Conservation (phyloP, 2,113 vertebrate genomes). For the Proterorhinus semilunaris region DNA sequence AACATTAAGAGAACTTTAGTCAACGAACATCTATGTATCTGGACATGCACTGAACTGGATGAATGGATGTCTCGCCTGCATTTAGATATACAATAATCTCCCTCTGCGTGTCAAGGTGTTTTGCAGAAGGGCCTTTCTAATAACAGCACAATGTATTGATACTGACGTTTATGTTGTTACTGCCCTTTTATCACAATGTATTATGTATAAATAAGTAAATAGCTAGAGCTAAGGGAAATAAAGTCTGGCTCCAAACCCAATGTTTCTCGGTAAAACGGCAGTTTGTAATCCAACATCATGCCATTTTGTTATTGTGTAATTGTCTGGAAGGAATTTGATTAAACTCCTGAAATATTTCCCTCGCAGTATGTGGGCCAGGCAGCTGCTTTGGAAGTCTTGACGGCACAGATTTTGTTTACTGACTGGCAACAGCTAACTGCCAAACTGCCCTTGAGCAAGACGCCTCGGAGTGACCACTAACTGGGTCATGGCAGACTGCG, state of each 20-base stretch:
- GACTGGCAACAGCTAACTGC: constrained; percentile 32
- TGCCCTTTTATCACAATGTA: too few species aligned
- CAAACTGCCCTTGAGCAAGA: constrained; percentile 45
- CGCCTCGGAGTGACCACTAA: constrained; percentile 33
- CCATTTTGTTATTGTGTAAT: background rate
- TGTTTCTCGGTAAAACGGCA: background rate
- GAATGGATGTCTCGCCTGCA: too few species aligned
- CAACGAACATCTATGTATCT: too few species aligned
- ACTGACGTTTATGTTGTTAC: too few species aligned
- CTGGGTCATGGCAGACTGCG: constrained; percentile 32
- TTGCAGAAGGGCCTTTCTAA: too few species aligned
- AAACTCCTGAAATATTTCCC: background rate
- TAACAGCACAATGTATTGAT: too few species aligned
- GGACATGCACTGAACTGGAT: too few species aligned
- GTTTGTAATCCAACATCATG: background rate
- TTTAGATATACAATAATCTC: too few species aligned
- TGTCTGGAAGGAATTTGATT: background rate
- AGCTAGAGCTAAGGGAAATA: background rate
- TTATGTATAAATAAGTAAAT: background rate
- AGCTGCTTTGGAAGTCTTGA: constrained; percentile 25
- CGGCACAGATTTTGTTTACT: constrained; percentile 22
- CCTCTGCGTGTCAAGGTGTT: too few species aligned
- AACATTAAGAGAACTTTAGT: too few species aligned
- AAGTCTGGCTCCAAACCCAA: background rate
- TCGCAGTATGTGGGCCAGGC: constrained; percentile 3